Percentiles rank a stretch among this genome's conserved stretches.
phyloP scores from a whole-genome alignment of 1,140 invertebrate genomes.

The Polypedilum pembai region DNA sequence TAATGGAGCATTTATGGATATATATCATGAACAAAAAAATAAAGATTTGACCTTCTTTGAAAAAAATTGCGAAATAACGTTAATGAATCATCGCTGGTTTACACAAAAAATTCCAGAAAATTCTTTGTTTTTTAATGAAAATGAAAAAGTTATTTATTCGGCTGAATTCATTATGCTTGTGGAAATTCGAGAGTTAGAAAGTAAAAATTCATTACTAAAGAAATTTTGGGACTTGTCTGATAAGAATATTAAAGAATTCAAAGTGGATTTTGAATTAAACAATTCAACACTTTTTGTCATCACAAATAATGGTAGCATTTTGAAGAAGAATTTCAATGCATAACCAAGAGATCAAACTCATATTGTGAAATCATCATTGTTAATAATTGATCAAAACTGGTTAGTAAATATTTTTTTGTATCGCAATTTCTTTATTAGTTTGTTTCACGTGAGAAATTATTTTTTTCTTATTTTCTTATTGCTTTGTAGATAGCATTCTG shows the following conservation, averaged over 20 bases:
- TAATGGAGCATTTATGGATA: constrained; percentile 48
- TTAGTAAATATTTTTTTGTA: constrained; percentile 24
- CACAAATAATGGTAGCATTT: constrained; percentile 6
- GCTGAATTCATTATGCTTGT: constrained; percentile 34
- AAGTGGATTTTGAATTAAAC: constrained; percentile 34
- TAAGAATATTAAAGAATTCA: constrained; percentile 31
- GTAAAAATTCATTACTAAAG: constrained; percentile 36
- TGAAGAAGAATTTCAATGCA: background rate
- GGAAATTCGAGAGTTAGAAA: constrained; percentile 37
- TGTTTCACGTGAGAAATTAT: constrained; percentile 26
- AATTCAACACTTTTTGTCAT: constrained; percentile 35
- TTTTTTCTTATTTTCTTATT: constrained; percentile 38
- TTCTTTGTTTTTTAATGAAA: background rate
- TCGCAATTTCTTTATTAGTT: background rate
- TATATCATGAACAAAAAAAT: constrained; percentile 42
- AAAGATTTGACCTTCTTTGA: constrained; percentile 40
- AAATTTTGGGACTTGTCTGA: constrained; percentile 37
- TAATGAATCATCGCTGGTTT: constrained; percentile 40
- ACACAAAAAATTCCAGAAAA: constrained; percentile 22
- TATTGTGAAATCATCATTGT: background rate
- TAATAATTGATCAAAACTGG: background rate
- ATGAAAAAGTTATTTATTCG: constrained; percentile 34
- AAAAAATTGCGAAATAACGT: constrained; percentile 38
- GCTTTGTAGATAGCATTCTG: constrained; percentile 30
- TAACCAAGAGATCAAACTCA: background rate